A percentile compares a stretch with the other conserved stretches of the same genome.
These are phyloP conservation scores for Pituophis catenifer DNA, from an alignment of 2,113 vertebrate species.

Conservation along the genomic window DNA sequence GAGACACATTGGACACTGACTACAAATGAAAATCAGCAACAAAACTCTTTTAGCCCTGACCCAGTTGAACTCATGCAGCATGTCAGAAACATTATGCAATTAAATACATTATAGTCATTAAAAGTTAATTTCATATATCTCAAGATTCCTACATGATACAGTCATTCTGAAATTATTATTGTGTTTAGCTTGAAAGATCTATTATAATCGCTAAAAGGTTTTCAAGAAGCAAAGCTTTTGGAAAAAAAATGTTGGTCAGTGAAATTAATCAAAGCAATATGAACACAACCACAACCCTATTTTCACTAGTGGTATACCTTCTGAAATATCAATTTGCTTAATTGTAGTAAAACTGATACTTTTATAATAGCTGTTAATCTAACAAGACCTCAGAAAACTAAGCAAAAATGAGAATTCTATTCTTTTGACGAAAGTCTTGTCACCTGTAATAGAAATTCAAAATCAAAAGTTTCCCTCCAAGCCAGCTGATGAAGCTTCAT, in stretches of 20 bases:
- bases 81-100: background rate
- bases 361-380: slow-evolving; percentile 3
- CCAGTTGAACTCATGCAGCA: background rate
- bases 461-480: slow-evolving; percentile 26
- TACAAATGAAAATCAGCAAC: background rate
- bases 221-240: background rate
- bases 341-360: slow-evolving; percentile 33
- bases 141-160: background rate
- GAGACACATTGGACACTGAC: background rate
- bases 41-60: background rate
- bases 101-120: background rate
- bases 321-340: slow-evolving; percentile 2
- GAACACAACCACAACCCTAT: background rate
- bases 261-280: background rate
- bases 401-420: slow-evolving; percentile 3
- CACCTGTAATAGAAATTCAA: slow-evolving; percentile 39
- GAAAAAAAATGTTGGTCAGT: background rate
- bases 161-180: background rate
- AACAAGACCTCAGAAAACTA: slow-evolving; percentile 32
- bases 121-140: background rate
- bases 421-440: slow-evolving; percentile 32
- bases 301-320: background rate
- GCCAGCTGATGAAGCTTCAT: slow-evolving; percentile 7
- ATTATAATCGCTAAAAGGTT: background rate
- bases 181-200: background rate